phyloP scores from a whole-genome alignment of 2,888 invertebrate genomes.

The Pinctada fucata region DNA sequence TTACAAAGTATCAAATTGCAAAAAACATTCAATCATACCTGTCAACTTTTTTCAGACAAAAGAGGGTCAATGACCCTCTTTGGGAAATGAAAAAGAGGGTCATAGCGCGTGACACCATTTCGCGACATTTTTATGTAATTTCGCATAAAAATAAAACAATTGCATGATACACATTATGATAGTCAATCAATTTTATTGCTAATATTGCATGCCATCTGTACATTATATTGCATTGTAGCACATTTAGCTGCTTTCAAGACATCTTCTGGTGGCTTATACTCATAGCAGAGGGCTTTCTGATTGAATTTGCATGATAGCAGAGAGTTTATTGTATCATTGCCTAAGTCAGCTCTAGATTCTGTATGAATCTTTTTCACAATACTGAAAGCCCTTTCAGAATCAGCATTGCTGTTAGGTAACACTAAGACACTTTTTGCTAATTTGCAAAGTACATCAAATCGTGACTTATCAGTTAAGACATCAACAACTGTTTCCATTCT shows the following conservation, averaged over 20 bases:
- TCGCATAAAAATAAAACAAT: background rate
- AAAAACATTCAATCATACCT: background rate
- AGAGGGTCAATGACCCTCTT: constrained; percentile 1
- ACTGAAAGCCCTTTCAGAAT: constrained; percentile 34
- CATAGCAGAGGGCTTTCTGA: background rate
- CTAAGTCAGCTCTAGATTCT: constrained; percentile 32
- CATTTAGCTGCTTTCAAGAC: constrained; percentile 6
- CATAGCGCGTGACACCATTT: background rate
- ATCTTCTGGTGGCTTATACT: constrained; percentile 9
- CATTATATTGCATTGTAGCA: background rate
- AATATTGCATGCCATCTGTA: background rate
- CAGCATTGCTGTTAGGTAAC: constrained; percentile 37
- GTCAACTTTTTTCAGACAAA: background rate
- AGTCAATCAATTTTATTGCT: background rate
- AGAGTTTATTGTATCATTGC: constrained; percentile 24
- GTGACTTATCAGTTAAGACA: constrained; percentile 1
- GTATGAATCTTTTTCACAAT: constrained; percentile 39
- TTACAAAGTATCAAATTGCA: no score
- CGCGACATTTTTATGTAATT: background rate
- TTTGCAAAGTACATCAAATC: constrained; percentile 18
- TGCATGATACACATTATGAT: background rate
- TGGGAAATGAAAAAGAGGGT: constrained; percentile 2
- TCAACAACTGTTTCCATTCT: constrained; percentile 1
- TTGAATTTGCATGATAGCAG: constrained; percentile 33
- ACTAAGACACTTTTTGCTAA: constrained; percentile 17